phyloP scores from a whole-genome alignment of 2,888 invertebrate species.

The Dusona sp. region DNA sequence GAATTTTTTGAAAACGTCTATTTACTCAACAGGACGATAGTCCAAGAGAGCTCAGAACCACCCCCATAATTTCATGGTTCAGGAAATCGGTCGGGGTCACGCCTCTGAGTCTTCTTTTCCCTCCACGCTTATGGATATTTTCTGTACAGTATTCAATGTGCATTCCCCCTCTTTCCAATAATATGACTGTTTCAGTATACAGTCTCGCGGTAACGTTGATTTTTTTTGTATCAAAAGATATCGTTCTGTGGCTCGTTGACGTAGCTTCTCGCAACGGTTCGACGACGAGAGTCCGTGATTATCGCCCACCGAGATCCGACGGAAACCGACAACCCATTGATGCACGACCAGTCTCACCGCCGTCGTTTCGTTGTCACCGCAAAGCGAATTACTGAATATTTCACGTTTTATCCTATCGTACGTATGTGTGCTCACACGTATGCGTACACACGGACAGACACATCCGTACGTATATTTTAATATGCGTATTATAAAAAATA shows the following conservation, averaged over 20 bases:
- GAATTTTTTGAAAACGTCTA: slow-evolving; percentile 17
- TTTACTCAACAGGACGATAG: slow-evolving; percentile 28
- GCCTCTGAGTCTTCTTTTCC: slow-evolving; percentile 68
- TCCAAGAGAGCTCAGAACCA: slow-evolving; percentile 51
- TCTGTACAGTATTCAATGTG: slow-evolving; percentile 16
- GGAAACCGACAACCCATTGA: slow-evolving; percentile 81
- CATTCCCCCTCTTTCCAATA: background rate
- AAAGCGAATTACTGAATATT: slow-evolving; percentile 74
- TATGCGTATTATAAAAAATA: slow-evolving; percentile 33
- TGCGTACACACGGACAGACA: background rate
- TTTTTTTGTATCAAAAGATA: slow-evolving; percentile 40
- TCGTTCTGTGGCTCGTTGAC: slow-evolving; percentile 50
- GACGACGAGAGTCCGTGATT: slow-evolving; percentile 73
- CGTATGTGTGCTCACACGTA: slow-evolving; percentile 31
- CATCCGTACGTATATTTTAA: background rate
- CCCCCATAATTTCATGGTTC: slow-evolving; percentile 70
- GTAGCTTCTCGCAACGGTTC: slow-evolving; percentile 56
- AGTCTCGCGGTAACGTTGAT: slow-evolving; percentile 13
- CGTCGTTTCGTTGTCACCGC: slow-evolving; percentile 66
- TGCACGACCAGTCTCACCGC: slow-evolving; percentile 74
- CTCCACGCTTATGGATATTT: slow-evolving; percentile 43
- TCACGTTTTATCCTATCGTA: slow-evolving; percentile 67
- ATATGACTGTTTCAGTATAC: slow-evolving; percentile 22
- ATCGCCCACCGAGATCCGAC: slow-evolving; percentile 76
- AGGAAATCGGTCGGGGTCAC: slow-evolving; percentile 65